These are phyloP conservation scores for Agapetus fuscipes DNA, from an alignment of 2,888 invertebrate genomes.

Conservation along the genomic window DNA sequence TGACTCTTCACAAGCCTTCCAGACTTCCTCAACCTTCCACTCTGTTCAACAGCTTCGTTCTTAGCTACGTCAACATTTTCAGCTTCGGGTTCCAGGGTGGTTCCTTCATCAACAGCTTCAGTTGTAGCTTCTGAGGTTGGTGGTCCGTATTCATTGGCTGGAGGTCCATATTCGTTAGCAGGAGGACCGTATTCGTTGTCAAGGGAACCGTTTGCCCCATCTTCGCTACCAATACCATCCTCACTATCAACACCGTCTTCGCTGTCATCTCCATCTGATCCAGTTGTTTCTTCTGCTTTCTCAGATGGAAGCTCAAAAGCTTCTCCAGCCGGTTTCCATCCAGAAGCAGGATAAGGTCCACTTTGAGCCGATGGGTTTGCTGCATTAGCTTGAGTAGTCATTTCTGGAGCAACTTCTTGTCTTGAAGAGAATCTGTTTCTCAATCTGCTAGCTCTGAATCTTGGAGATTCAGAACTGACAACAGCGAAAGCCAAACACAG, in stretches of 20 bases:
- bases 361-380: conserved; percentile 3
- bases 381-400: conserved; percentile 4
- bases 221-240: no score
- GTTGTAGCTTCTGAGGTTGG: conserved; percentile 21
- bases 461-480: conserved; percentile 7
- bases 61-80: neutral
- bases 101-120: conserved; percentile 1
- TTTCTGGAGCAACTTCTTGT: conserved; percentile 13
- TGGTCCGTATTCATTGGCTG: conserved; percentile 23
- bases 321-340: conserved; percentile 37
- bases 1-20: neutral
- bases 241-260: no score
- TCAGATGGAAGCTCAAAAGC: conserved; percentile 35
- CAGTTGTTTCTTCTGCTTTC: conserved; percentile 10
- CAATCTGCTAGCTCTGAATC: conserved; percentile 10
- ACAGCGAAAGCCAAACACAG: conserved; percentile 7
- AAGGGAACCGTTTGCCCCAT: no score
- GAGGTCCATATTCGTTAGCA: conserved; percentile 22
- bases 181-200: conserved; percentile 22
- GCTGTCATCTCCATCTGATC: no score
- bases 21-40: conserved; percentile 2
- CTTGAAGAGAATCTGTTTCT: conserved; percentile 12
- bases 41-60: neutral
- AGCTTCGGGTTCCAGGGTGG: conserved; percentile 1
- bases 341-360: conserved; percentile 30